Evolutionary conservation across 2,797 vertebrate species (phyloP).

Genomic region (Enoplosus armatus): DNA sequence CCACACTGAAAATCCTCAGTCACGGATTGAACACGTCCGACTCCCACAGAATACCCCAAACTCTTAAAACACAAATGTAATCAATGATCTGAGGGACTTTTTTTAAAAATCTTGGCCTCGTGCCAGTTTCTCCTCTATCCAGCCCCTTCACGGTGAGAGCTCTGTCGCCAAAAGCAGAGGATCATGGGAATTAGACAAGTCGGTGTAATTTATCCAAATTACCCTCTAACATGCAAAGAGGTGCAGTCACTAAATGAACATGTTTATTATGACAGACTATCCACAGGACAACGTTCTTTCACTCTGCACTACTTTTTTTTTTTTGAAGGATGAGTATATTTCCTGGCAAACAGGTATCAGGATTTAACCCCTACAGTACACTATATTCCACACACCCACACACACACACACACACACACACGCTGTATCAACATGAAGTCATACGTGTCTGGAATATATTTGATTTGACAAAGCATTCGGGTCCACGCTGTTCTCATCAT

Average conservation of each 20-base stretch:
- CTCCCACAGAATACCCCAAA: constrained; percentile 9
- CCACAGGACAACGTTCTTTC: not conserved
- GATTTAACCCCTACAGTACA: constrained; percentile 9
- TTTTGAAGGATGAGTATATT: constrained; percentile 29
- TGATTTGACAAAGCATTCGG: constrained; percentile 18
- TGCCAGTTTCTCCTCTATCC: constrained; percentile 21
- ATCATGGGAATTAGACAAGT: constrained; percentile 51
- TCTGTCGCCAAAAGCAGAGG: constrained; percentile 39
- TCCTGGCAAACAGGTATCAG: constrained; percentile 20
- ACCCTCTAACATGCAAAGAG: constrained; percentile 28
- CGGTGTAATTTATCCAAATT: constrained; percentile 40
- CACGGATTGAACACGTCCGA: constrained; percentile 30
- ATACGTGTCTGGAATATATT: constrained; percentile 41
- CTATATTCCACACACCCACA: not conserved
- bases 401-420: no score
- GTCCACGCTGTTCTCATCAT: constrained; percentile 55
- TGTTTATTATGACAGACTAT: constrained; percentile 17
- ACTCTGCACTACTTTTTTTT: no score
- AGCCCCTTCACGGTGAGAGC: constrained; percentile 9
- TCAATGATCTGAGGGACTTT: constrained; percentile 43
- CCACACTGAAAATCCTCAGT: constrained; percentile 31
- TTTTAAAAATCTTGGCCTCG: constrained; percentile 31
- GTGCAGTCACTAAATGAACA: constrained; percentile 14
- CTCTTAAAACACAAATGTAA: constrained; percentile 20
- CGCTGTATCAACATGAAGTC: constrained; percentile 28